These are phyloP conservation scores for Rhopalosiphum maidis DNA, from an alignment of 1,140 invertebrate genomes.

Conservation along the genomic window DNA sequence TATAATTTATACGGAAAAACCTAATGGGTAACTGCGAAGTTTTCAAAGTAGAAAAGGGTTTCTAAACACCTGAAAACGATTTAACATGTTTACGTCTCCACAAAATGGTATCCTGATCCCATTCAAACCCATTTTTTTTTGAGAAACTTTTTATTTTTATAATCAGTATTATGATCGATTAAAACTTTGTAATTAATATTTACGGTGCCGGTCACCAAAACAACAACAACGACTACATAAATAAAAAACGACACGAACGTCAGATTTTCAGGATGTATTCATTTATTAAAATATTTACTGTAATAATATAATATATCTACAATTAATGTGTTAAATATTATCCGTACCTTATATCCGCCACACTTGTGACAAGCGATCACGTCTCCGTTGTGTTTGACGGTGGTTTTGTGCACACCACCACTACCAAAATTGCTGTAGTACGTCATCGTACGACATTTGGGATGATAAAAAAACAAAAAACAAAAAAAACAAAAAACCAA, in stretches of 20 bases:
- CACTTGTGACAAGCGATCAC: conserved; percentile 59
- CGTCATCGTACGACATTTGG: conserved; percentile 51
- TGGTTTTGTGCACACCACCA: not conserved
- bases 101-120: not conserved
- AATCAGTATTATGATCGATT: not conserved
- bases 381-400: conserved; percentile 29
- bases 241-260: not conserved
- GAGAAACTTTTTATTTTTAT: not conserved
- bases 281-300: not conserved
- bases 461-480: not conserved
- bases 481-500: not conserved
- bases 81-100: not conserved
- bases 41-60: not conserved
- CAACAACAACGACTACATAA: not conserved
- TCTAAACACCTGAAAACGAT: not conserved
- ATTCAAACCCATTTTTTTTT: not conserved
- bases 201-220: not conserved
- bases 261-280: not conserved
- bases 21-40: not conserved
- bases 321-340: not conserved
- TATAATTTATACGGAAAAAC: not conserved
- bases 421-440: conserved; percentile 33
- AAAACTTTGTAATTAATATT: not conserved
- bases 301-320: not conserved
- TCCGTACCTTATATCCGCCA: conserved; percentile 59